phyloP scores from a whole-genome alignment of 2,797 vertebrate genomes.

The Lindbergichthys nudifrons region DNA sequence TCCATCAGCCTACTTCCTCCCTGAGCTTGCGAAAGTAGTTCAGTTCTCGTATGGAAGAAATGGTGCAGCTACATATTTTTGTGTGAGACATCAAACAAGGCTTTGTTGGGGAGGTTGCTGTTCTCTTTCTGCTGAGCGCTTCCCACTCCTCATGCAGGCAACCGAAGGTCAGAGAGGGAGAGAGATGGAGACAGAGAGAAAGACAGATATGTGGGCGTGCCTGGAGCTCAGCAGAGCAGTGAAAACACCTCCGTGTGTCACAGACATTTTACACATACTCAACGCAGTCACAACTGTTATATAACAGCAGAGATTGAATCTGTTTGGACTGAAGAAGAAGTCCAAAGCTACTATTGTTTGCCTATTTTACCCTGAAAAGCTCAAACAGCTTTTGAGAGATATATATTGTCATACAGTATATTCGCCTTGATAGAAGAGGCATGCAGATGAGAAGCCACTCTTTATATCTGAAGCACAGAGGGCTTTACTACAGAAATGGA shows the following conservation, averaged over 20 bases:
- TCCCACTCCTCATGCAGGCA: constrained; percentile 74
- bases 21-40: constrained; percentile 54
- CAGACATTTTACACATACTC: constrained; percentile 66
- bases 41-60: constrained; percentile 44
- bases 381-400: not conserved
- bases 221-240: constrained; percentile 60
- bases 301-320: constrained; percentile 62
- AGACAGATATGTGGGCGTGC: constrained; percentile 70
- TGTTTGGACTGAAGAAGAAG: constrained; percentile 43
- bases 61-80: constrained; percentile 61
- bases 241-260: constrained; percentile 76
- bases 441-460: constrained; percentile 6
- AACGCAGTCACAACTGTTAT: constrained; percentile 57
- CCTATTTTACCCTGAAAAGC: constrained; percentile 31
- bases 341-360: constrained; percentile 50
- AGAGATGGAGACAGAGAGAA: constrained; percentile 64
- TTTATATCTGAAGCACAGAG: not conserved
- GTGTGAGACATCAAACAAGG: constrained; percentile 71
- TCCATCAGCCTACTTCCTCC: constrained; percentile 19
- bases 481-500: constrained; percentile 13
- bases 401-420: not conserved
- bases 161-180: constrained; percentile 74
- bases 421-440: constrained; percentile 12
- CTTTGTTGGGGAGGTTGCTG: constrained; percentile 59
- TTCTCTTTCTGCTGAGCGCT: constrained; percentile 66